Percentiles rank a stretch among this genome's conserved stretches.
phyloP scores from a whole-genome alignment of 2,113 vertebrate genomes.

The Platanista minor region DNA sequence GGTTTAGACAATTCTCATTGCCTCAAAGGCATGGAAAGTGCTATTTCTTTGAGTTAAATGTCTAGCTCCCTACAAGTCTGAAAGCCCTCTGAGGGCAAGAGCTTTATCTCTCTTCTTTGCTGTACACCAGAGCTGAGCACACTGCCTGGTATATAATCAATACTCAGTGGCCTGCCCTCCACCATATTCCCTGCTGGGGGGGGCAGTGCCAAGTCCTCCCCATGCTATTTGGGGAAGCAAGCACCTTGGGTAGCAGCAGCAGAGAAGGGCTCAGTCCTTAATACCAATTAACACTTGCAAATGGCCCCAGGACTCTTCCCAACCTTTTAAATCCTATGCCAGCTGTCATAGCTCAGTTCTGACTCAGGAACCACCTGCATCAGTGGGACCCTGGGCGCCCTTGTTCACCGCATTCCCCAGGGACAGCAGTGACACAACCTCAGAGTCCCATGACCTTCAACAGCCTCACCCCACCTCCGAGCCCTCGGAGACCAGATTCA shows the following conservation, averaged over 20 bases:
- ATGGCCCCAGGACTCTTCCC: neutral
- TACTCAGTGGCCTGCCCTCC: no score
- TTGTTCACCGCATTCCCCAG: neutral
- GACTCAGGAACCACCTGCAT: neutral
- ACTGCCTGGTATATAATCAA: neutral
- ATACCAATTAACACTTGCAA: neutral
- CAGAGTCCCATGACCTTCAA: neutral
- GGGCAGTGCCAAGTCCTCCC: neutral
- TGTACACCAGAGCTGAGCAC: neutral
- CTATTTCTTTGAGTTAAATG: neutral
- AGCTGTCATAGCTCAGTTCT: neutral
- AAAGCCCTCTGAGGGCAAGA: neutral
- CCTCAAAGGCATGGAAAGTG: neutral
- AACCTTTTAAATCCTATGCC: neutral
- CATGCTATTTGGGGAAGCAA: fast-evolving
- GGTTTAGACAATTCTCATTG: neutral
- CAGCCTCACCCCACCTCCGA: neutral
- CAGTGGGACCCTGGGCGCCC: neutral
- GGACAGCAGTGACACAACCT: neutral
- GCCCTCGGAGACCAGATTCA: neutral
- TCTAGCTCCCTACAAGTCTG: neutral
- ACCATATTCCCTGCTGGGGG: neutral
- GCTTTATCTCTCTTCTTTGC: neutral
- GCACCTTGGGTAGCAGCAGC: neutral
- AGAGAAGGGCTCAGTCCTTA: neutral